Conservation (phyloP, 2,888 invertebrate species). For the Drosophila basisetae region DNA sequence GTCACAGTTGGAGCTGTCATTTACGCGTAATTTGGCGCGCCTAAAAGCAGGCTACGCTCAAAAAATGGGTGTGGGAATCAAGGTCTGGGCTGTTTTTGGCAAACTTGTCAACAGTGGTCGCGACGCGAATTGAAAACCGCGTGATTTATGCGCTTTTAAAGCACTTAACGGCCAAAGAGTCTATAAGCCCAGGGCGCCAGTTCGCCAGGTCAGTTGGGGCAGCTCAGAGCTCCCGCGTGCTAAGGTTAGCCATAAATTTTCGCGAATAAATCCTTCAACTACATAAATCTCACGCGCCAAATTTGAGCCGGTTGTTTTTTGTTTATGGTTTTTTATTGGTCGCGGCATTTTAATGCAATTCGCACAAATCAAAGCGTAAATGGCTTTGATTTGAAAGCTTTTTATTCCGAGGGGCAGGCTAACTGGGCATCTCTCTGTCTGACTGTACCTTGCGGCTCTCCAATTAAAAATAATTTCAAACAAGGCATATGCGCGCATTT, state of each 20-base stretch:
- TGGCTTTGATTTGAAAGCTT: slow-evolving; percentile 83
- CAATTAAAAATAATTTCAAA: slow-evolving; percentile 78
- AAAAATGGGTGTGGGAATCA: slow-evolving; percentile 11
- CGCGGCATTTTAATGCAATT: slow-evolving; percentile 40
- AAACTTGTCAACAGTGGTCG: slow-evolving; percentile 73
- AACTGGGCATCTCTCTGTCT: slow-evolving; percentile 9
- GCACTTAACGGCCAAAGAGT: slow-evolving; percentile 80
- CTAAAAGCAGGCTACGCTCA: slow-evolving; percentile 61
- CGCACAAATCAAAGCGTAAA: slow-evolving; percentile 83
- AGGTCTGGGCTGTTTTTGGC: slow-evolving; percentile 42
- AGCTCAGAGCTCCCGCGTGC: slow-evolving; percentile 7
- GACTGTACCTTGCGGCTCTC: slow-evolving; percentile 70
- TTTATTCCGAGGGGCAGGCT: slow-evolving; percentile 49
- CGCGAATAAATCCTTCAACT: slow-evolving; percentile 83
- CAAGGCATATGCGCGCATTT: slow-evolving; percentile 71
- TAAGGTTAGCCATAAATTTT: slow-evolving; percentile 71
- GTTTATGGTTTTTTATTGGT: slow-evolving; percentile 29
- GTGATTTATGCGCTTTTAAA: slow-evolving; percentile 83
- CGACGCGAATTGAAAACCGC: slow-evolving; percentile 63
- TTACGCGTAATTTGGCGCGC: slow-evolving; percentile 80
- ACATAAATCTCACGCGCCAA: slow-evolving; percentile 83
- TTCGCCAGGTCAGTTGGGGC: slow-evolving; percentile 45
- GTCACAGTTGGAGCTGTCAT: slow-evolving; percentile 70
- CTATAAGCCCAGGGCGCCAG: slow-evolving; percentile 69
- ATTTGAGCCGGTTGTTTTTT: slow-evolving; percentile 61